phyloP scores from a whole-genome alignment of 1,140 invertebrate genomes.

The Lysiphlebus fabarum region DNA sequence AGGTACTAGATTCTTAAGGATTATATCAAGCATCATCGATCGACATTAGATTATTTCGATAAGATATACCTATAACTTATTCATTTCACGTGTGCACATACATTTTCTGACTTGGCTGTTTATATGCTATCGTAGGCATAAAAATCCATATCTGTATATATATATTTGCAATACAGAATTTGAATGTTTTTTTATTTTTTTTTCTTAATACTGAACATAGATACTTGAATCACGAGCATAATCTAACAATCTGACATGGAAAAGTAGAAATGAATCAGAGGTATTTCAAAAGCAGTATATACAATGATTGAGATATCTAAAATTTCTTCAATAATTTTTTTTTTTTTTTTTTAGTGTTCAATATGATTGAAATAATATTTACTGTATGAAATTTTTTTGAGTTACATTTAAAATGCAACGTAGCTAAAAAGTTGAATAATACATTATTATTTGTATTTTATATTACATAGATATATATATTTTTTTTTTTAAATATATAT shows the following conservation, averaged over 20 bases:
- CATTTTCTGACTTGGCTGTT: no score
- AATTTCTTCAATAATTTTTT: no score
- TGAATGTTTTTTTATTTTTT: not conserved
- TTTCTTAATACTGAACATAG: constrained; percentile 6
- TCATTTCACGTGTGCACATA: constrained; percentile 31
- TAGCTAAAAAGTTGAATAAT: no score
- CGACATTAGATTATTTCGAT: no score
- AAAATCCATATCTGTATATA: no score
- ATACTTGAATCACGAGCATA: constrained; percentile 35
- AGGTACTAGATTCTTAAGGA: constrained; percentile 19
- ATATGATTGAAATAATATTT: not conserved
- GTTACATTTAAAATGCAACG: no score
- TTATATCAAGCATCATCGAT: constrained; percentile 12
- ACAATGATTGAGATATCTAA: constrained; percentile 13
- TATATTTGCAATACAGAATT: not conserved
- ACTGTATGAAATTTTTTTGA: no score
- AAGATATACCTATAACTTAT: constrained; percentile 27
- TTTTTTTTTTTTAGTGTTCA: not conserved
- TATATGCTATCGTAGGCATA: no score
- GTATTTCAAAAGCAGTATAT: constrained; percentile 18
- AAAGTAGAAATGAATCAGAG: constrained; percentile 33
- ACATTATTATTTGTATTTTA: no score
- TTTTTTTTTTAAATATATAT: no score
- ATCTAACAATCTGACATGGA: constrained; percentile 39
- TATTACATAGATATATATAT: no score